phyloP scores from a whole-genome alignment of 2,113 vertebrate genomes.

The Perca fluviatilis region DNA sequence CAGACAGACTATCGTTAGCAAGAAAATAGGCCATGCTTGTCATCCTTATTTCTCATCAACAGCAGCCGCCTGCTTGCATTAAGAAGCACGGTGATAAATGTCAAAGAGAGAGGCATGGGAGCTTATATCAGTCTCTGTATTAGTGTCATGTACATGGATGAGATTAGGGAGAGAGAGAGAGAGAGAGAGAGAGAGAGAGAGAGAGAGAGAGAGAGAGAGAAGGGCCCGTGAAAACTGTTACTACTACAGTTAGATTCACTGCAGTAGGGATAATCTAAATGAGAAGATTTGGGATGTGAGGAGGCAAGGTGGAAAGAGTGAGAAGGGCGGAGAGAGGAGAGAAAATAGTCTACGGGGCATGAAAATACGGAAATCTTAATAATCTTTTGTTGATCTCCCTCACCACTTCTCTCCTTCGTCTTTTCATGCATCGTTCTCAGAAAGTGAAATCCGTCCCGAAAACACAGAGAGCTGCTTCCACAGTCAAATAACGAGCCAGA shows the following conservation, averaged over 20 bases:
- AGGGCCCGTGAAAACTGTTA: slow-evolving; percentile 45
- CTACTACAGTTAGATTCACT: slow-evolving; percentile 40
- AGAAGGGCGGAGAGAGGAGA: slow-evolving; percentile 3
- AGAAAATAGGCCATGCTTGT: slow-evolving; percentile 75
- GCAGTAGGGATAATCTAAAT: slow-evolving; percentile 66
- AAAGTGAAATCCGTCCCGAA: slow-evolving; percentile 15
- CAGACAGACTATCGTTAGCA: slow-evolving; percentile 48
- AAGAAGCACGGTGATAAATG: slow-evolving; percentile 73
- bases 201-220: slow-evolving; percentile 18
- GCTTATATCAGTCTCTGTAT: slow-evolving; percentile 77
- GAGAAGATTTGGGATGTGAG: slow-evolving; percentile 63
- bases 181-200: not conserved
- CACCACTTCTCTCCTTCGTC: not conserved
- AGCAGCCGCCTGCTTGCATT: slow-evolving; percentile 67
- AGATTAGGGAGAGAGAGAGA: slow-evolving; percentile 62
- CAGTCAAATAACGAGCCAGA: slow-evolving; percentile 9
- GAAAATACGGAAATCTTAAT: slow-evolving; percentile 31
- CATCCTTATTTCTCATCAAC: slow-evolving; percentile 71
- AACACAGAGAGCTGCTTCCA: not conserved
- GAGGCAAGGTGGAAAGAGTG: slow-evolving; percentile 48
- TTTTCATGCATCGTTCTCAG: not conserved
- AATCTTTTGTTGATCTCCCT: slow-evolving; percentile 39
- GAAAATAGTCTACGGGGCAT: not conserved
- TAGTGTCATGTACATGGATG: slow-evolving; percentile 78
- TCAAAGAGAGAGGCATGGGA: slow-evolving; percentile 70